These are phyloP conservation scores for Anguilla japonica DNA, from an alignment of 2,113 vertebrate genomes.

Conservation along the genomic window DNA sequence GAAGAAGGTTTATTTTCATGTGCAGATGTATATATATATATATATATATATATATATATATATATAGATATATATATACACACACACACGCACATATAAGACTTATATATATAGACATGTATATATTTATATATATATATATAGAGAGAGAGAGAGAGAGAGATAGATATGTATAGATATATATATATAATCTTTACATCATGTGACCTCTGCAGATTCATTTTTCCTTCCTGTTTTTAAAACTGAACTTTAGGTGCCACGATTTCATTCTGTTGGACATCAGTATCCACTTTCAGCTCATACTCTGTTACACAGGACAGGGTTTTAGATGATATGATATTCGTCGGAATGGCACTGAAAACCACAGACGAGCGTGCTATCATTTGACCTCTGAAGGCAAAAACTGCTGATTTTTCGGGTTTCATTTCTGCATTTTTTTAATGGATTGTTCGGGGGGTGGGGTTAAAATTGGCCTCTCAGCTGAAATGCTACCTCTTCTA, in stretches of 20 bases:
- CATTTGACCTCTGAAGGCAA: conserved; percentile 33
- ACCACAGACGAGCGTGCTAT: conserved; percentile 15
- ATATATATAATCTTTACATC: no score
- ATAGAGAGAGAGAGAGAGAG: no score
- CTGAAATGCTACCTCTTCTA: conserved; percentile 46
- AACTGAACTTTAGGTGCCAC: neutral
- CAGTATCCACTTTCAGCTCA: neutral
- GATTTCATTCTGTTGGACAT: neutral
- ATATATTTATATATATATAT: no score
- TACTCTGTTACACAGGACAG: neutral
- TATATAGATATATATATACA: no score
- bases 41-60: no score
- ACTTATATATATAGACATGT: no score
- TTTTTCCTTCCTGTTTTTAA: neutral
- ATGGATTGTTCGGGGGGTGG: conserved; percentile 8
- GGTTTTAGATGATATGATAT: conserved; percentile 3
- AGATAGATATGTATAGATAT: no score
- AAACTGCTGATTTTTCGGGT: conserved; percentile 47
- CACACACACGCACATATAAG: no score
- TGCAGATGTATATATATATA: no score
- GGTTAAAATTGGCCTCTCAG: conserved; percentile 38
- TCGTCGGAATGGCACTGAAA: conserved; percentile 13
- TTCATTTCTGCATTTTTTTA: conserved; percentile 32
- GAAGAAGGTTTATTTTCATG: no score
- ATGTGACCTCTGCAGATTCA: neutral